Conservation (phyloP, 2,113 vertebrate species). For the Oreochromis spilurus region DNA sequence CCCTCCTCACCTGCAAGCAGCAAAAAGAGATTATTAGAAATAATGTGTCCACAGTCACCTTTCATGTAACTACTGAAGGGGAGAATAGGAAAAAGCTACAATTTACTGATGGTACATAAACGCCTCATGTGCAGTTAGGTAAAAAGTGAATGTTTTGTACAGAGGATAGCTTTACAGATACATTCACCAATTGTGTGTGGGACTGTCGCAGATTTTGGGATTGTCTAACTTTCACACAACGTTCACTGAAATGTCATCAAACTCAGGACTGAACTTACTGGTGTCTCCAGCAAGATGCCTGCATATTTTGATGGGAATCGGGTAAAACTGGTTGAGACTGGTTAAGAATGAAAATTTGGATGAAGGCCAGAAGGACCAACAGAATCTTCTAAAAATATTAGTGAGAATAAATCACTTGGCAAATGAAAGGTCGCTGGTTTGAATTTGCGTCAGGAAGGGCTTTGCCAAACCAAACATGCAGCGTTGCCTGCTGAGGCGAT, state of each 20-base stretch:
- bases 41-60: neutral
- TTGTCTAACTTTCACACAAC: neutral
- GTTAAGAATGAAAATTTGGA: neutral
- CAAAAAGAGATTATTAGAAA: neutral
- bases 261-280: neutral
- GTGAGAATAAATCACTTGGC: neutral
- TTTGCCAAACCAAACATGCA: neutral
- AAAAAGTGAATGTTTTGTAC: neutral
- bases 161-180: neutral
- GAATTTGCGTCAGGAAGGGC: neutral
- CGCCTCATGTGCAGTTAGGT: neutral
- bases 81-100: neutral
- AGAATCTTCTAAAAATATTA: neutral
- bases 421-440: neutral
- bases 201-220: neutral
- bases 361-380: neutral
- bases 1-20: slow-evolving; percentile 86
- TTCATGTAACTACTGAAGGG: neutral
- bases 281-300: neutral
- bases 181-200: neutral
- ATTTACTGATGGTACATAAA: neutral
- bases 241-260: neutral
- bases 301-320: neutral
- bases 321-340: neutral
- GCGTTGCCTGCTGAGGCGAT: neutral